Evolutionary conservation across 1,140 invertebrate species (phyloP).

Genomic region (Pseudomyrmex gracilis): DNA sequence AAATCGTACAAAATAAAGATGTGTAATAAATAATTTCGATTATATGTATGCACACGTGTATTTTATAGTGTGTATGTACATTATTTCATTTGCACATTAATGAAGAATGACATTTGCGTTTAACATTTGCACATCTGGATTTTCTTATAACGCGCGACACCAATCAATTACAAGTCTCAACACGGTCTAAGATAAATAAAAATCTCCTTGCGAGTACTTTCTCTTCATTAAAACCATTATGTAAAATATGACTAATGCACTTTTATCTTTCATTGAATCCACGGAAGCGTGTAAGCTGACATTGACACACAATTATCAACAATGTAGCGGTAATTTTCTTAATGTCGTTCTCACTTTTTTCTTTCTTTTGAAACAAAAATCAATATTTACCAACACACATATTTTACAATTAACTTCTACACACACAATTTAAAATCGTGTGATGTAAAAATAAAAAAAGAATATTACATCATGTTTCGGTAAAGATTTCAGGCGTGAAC

Average conservation of each 20-base stretch:
- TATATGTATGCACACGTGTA: neutral
- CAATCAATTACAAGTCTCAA: conserved; percentile 3
- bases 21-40: neutral
- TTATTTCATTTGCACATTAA: neutral
- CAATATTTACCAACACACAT: too few species aligned
- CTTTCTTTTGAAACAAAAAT: too few species aligned
- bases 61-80: neutral
- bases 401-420: too few species aligned
- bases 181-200: neutral
- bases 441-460: neutral
- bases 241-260: conserved; percentile 9
- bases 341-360: neutral
- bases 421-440: too few species aligned
- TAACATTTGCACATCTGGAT: conserved; percentile 23
- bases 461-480: conserved; percentile 19
- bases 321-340: neutral
- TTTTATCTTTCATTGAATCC: conserved; percentile 12
- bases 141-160: neutral
- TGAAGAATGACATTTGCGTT: conserved; percentile 20
- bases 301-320: conserved; percentile 1
- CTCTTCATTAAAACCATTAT: conserved; percentile 4
- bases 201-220: neutral
- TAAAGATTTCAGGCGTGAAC: neutral
- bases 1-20: too few species aligned
- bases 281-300: neutral